Evolutionary conservation across 2,113 vertebrate genomes (phyloP).

Genomic region (Muntiacus muntjak): DNA sequence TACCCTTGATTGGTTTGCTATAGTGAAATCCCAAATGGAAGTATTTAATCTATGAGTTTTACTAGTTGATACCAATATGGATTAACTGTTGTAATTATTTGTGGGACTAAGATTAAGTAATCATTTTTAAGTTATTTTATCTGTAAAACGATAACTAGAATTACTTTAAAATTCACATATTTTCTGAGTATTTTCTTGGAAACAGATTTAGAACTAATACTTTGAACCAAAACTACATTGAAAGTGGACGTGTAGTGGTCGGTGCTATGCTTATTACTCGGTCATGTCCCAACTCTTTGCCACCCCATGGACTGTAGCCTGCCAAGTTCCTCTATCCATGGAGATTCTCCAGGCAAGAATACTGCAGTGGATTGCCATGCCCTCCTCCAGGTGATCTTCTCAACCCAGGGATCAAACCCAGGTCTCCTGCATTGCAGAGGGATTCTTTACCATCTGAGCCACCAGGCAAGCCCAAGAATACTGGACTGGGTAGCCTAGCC

Average conservation of each 20-base stretch:
- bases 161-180: not conserved
- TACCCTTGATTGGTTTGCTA: not conserved
- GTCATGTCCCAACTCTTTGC: not conserved
- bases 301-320: not conserved
- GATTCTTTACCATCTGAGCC: not conserved
- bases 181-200: not conserved
- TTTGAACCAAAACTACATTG: not conserved
- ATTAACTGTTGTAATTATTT: not conserved
- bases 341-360: not conserved
- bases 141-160: conserved; percentile 54
- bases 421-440: not conserved
- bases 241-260: not conserved
- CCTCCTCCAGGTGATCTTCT: not conserved
- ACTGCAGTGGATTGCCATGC: not conserved
- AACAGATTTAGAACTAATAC: not conserved
- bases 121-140: not conserved
- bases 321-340: not conserved
- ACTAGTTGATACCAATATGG: not conserved
- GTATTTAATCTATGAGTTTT: not conserved
- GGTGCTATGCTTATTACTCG: not conserved
- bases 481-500: not conserved
- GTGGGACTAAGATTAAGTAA: not conserved
- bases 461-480: not conserved
- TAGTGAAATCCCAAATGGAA: not conserved
- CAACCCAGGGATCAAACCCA: not conserved